Percentiles rank a stretch among this genome's conserved stretches.
Conservation (phyloP, 1,140 invertebrate genomes). For the Sycophaga agraensis region DNA sequence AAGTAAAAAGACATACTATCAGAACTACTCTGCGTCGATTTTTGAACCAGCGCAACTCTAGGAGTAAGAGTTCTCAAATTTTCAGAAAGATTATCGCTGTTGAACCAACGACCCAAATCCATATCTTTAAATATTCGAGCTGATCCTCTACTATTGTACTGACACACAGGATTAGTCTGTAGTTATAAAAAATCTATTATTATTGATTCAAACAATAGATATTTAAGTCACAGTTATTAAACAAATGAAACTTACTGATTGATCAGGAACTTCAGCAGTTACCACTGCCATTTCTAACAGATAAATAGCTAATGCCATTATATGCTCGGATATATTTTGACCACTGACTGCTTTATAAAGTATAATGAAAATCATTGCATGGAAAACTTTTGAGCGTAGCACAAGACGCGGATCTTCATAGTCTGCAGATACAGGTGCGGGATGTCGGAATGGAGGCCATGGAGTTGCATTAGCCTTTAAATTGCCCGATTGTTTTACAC, state of each 20-base stretch:
- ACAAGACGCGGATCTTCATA: constrained; percentile 74
- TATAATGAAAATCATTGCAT: constrained; percentile 81
- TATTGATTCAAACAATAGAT: constrained; percentile 5
- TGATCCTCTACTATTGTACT: constrained; percentile 41
- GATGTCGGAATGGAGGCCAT: constrained; percentile 83
- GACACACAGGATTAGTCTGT: constrained; percentile 52
- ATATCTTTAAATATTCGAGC: constrained; percentile 61
- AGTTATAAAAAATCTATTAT: not conserved
- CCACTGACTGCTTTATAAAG: constrained; percentile 80
- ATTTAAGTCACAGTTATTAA: not conserved
- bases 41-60: constrained; percentile 64
- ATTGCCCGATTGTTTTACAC: constrained; percentile 67
- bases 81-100: constrained; percentile 73
- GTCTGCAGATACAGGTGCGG: constrained; percentile 63
- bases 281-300: constrained; percentile 82
- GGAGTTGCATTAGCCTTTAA: constrained; percentile 66
- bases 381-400: constrained; percentile 78
- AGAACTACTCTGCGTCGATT: constrained; percentile 61
- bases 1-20: constrained; percentile 53
- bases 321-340: constrained; percentile 77
- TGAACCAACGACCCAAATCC: constrained; percentile 73
- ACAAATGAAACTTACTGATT: constrained; percentile 43
- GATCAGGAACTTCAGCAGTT: constrained; percentile 61
- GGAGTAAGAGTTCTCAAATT: constrained; percentile 77
- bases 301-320: constrained; percentile 82